Conservation (phyloP, 2,113 vertebrate species). For the Caranx ignobilis region DNA sequence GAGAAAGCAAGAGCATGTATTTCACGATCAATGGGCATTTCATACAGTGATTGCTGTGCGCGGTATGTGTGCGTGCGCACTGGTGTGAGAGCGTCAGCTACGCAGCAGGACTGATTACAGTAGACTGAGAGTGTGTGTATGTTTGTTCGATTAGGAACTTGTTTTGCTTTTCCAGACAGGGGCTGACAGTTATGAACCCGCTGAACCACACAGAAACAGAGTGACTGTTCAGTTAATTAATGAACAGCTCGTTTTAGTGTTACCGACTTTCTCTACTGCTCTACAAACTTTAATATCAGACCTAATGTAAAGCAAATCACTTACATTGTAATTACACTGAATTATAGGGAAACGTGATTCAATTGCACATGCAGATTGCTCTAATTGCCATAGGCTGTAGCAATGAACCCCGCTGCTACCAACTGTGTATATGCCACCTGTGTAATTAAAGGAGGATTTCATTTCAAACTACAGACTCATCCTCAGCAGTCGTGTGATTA, state of each 20-base stretch:
- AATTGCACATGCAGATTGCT: conserved; percentile 30
- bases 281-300: conserved; percentile 34
- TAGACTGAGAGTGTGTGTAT: background rate
- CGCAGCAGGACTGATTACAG: conserved; percentile 4
- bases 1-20: background rate
- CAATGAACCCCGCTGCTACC: background rate
- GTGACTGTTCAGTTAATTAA: conserved; percentile 59
- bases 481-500: background rate
- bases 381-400: background rate
- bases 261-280: conserved; percentile 25
- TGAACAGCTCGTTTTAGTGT: conserved; percentile 22
- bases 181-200: conserved; percentile 42
- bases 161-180: conserved; percentile 29
- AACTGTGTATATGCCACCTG: background rate
- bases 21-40: background rate
- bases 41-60: background rate
- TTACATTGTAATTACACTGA: conserved; percentile 22
- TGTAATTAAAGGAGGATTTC: background rate
- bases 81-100: background rate
- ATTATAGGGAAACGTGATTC: conserved; percentile 22
- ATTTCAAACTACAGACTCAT: background rate
- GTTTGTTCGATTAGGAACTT: conserved; percentile 30
- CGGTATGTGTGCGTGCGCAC: background rate
- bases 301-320: conserved; percentile 30
- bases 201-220: conserved; percentile 59